phyloP scores from a whole-genome alignment of 1,140 invertebrate genomes.

The Nasonia longicornis region DNA sequence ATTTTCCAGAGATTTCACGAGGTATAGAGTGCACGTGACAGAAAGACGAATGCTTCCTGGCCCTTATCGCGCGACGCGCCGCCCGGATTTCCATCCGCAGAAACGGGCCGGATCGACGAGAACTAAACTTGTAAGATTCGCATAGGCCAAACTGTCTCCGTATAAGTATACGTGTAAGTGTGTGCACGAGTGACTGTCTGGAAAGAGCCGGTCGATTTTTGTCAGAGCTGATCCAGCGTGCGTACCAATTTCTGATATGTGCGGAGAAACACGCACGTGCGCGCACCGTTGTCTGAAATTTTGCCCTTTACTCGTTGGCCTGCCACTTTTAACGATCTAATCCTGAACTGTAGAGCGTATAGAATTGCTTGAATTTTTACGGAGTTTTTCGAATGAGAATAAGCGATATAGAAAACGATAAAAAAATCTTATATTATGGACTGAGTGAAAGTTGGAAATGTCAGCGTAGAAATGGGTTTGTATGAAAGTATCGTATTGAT shows the following conservation, averaged over 20 bases:
- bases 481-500: too few relatives aligned
- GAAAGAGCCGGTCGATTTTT: background rate
- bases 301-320: too few relatives aligned
- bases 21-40: constrained; percentile 39
- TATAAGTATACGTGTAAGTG: too few relatives aligned
- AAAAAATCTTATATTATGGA: too few relatives aligned
- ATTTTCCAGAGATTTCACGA: constrained; percentile 21
- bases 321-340: background rate
- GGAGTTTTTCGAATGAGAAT: too few relatives aligned
- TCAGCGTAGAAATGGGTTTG: too few relatives aligned
- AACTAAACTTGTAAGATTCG: constrained; percentile 17
- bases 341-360: background rate
- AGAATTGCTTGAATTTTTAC: background rate
- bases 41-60: constrained; percentile 41
- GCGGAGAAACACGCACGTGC: background rate
- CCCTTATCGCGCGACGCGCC: constrained; percentile 38
- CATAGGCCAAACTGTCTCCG: background rate
- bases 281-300: background rate
- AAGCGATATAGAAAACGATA: too few relatives aligned
- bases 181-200: too few relatives aligned
- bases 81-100: constrained; percentile 19
- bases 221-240: background rate
- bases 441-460: too few relatives aligned
- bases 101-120: background rate
- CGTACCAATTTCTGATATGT: background rate